Base-by-base conservation (phyloP, 2,888 invertebrate species). In the Scaptomyza caliginosa region DNA sequence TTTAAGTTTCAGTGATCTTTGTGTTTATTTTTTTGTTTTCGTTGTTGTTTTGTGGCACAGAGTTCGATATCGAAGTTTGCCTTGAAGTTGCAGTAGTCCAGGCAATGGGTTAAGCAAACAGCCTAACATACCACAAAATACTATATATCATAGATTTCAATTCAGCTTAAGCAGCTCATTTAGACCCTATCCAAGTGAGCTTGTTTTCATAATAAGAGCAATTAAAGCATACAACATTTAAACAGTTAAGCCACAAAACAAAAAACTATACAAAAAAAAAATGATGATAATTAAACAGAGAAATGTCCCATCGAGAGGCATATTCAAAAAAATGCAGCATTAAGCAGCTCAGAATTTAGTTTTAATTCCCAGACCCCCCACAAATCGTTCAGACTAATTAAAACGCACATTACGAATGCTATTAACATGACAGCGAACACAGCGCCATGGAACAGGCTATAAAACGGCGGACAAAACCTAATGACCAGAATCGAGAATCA, bases 401-500 rank as follows among this genome's bases (percentile, higher is more conserved):
- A 84, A 84, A 84, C 69, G 68, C 84, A 80, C 86, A 84, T 84
- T 87, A 87, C 88, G 83, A 80, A 77, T 77, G 86, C 80, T 79
- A 83, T 83, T 86, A 83, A 87, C 87, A 83, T 83, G 83, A 83
- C 83, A 83, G 83, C 83, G 76, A 85, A 76, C 81, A 82, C 82
- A 82, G 81, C 86, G 81, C 80, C 86, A 86, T 60, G 46, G 67
- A 59, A 66, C 81, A 65, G 82, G 71, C 74, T 38, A 84, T 67
- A 81, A 82, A 78, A 81, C 51, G 24, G 55, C 48, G 30, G 24
- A 52, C 66, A 56, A 56, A 73, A 52, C 39, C 51, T 48, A 65
- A 74, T 50, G 49, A 63, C 38, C 46, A 68, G 50, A 67, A 51
- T 66, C 67, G n/a, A 26, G 55, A 55, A 45, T n/a, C 48, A 24